Percentiles rank a stretch among this genome's conserved stretches.
Evolutionary conservation across 2,113 vertebrate genomes (phyloP).

Genomic region (Podiceps cristatus): DNA sequence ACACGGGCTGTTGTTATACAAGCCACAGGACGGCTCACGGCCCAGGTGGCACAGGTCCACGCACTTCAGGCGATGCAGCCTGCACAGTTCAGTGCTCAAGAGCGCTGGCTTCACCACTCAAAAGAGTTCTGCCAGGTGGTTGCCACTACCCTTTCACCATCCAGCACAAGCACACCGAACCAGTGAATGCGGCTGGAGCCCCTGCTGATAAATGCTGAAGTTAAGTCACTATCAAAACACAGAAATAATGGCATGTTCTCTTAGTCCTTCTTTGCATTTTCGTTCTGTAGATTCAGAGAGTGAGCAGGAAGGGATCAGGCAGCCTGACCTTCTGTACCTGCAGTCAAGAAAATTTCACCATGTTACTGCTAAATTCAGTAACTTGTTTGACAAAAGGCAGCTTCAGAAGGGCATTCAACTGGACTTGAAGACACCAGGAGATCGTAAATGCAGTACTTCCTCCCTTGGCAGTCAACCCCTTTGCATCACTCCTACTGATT

Average conservation of each 20-base stretch:
- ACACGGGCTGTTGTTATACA: neutral
- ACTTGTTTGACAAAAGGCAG: neutral
- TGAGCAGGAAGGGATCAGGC: neutral
- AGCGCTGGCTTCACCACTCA: neutral
- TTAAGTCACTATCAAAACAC: neutral
- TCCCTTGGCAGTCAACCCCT: neutral
- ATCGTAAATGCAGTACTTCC: neutral
- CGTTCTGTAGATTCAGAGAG: neutral
- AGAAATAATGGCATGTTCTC: neutral
- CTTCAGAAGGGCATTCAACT: neutral
- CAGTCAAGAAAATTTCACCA: neutral
- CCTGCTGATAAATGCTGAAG: accelerated
- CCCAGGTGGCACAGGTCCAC: neutral
- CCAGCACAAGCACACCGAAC: neutral
- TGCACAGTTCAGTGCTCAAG: accelerated
- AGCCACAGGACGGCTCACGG: neutral
- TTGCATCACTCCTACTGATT: neutral
- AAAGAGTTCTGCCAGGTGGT: neutral
- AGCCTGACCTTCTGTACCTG: neutral
- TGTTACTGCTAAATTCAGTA: neutral
- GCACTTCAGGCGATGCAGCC: neutral
- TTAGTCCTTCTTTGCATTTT: neutral
- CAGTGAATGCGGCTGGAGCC: neutral
- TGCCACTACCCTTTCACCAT: neutral
- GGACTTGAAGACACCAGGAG: neutral